Evolutionary conservation across 2,113 vertebrate genomes (phyloP).

Genomic region (Meles meles): DNA sequence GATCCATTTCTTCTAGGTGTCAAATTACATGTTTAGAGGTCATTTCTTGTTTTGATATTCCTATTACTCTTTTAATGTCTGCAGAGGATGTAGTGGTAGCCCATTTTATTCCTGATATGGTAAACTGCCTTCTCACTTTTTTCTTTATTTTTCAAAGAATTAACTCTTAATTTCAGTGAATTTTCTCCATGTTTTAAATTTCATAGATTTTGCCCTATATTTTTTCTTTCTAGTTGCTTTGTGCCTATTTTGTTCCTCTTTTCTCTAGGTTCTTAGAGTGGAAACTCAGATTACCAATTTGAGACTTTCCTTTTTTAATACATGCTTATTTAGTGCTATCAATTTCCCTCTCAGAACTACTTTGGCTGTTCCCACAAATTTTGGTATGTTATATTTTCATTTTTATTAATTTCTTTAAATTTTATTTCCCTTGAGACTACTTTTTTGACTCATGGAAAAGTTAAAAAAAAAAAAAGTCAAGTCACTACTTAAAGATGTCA

Average conservation of each 20-base stretch:
- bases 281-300: neutral
- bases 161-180: neutral
- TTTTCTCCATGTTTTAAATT: neutral
- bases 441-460: neutral
- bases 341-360: neutral
- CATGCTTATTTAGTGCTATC: neutral
- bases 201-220: neutral
- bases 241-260: neutral
- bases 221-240: neutral
- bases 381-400: neutral
- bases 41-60: neutral
- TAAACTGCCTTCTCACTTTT: neutral
- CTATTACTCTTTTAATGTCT: neutral
- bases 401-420: neutral
- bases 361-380: neutral
- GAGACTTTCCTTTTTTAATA: neutral
- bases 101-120: neutral
- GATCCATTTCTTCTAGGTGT: too few relatives aligned
- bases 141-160: neutral
- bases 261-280: neutral
- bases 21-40: neutral
- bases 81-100: neutral
- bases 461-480: too few relatives aligned
- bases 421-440: neutral
- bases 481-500: neutral